Percentiles rank a stretch among this genome's conserved stretches.
These are phyloP conservation scores for Corapipo altera DNA, from an alignment of 2,113 vertebrate genomes.

Conservation along the genomic window DNA sequence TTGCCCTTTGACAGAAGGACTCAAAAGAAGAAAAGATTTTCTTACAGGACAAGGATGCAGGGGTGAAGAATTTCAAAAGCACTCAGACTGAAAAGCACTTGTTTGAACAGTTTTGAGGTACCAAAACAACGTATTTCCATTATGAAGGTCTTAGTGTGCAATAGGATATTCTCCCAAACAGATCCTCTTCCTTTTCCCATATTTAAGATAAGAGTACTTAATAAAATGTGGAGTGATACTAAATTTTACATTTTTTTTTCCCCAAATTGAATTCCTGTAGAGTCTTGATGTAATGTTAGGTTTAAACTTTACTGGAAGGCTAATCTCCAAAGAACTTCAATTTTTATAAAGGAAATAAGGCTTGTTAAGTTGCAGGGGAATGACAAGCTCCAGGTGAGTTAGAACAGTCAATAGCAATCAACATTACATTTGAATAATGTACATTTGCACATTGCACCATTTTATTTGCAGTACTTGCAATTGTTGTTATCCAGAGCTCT, in stretches of 20 bases:
- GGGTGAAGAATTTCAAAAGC: not conserved
- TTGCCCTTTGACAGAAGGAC: not conserved
- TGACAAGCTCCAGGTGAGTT: not conserved
- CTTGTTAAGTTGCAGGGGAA: not conserved
- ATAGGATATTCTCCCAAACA: not conserved
- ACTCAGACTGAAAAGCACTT: not conserved
- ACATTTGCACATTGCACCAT: not conserved
- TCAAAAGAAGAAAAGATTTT: not conserved
- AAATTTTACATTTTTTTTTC: not conserved
- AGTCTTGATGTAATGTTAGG: not conserved
- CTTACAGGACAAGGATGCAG: not conserved
- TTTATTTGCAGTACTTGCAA: not conserved
- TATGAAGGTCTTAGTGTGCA: not conserved
- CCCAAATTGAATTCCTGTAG: not conserved
- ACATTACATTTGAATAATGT: not conserved
- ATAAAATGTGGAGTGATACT: not conserved
- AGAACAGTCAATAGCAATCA: not conserved
- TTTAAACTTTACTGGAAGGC: not conserved
- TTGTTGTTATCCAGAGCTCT: not conserved
- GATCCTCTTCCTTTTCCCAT: not conserved
- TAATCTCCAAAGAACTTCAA: not conserved
- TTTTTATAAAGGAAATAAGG: not conserved
- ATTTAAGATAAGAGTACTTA: not conserved
- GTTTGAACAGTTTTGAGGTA: not conserved
- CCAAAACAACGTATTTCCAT: not conserved